phyloP scores from a whole-genome alignment of 1,140 invertebrate species.

The Bacillus rossius region DNA sequence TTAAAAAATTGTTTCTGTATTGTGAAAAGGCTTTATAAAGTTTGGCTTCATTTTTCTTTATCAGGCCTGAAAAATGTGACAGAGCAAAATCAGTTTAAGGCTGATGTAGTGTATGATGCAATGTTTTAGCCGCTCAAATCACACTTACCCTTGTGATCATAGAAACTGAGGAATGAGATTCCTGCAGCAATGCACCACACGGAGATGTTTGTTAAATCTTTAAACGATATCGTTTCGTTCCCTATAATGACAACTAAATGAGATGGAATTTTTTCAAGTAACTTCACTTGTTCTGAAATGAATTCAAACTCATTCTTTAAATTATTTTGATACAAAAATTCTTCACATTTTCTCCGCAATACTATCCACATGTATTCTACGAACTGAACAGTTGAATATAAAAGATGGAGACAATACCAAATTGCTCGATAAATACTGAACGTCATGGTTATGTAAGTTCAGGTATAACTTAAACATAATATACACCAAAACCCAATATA shows the following conservation, averaged over 20 bases:
- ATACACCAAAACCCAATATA: no score
- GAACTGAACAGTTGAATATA: constrained; percentile 5
- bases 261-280: constrained; percentile 13
- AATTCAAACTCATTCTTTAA: constrained; percentile 12
- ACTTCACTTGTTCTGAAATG: constrained; percentile 5
- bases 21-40: constrained; percentile 49
- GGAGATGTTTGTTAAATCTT: constrained; percentile 52
- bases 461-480: no score
- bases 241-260: constrained; percentile 50
- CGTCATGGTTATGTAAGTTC: constrained; percentile 2
- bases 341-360: neutral
- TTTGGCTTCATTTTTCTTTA: constrained; percentile 49
- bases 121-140: neutral
- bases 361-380: constrained; percentile 5
- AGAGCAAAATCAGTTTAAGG: neutral
- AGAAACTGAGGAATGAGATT: constrained; percentile 60
- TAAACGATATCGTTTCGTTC: constrained; percentile 41
- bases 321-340: neutral
- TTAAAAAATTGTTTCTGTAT: constrained; percentile 27
- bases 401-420: constrained; percentile 4
- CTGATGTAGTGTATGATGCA: neutral
- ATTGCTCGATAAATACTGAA: constrained; percentile 7
- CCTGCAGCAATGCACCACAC: constrained; percentile 57
- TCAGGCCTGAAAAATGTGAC: constrained; percentile 44
- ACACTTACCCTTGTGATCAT: constrained; percentile 58